Conservation (phyloP, 2,113 vertebrate genomes). For the Crotalus viridis region DNA sequence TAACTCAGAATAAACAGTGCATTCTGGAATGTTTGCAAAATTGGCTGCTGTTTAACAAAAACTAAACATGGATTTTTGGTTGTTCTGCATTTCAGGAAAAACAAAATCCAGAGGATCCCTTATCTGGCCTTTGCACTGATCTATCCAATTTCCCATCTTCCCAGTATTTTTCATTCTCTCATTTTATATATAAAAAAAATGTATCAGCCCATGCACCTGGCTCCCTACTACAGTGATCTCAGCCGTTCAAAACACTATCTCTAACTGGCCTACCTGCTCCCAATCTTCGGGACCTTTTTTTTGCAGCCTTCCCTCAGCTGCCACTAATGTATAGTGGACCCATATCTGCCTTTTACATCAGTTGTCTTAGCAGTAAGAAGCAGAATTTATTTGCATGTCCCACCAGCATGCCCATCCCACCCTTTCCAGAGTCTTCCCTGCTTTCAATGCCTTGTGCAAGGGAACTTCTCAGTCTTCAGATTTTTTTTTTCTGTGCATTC, state of each 20-base stretch:
- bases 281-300: neutral
- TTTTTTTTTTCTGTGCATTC: too few relatives aligned
- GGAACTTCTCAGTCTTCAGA: too few relatives aligned
- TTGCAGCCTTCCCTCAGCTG: neutral
- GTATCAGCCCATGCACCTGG: neutral
- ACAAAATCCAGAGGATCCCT: neutral
- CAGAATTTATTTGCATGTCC: neutral
- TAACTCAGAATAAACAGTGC: neutral
- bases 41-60: neutral
- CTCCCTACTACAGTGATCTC: neutral
- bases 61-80: neutral
- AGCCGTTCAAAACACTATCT: neutral
- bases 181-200: neutral
- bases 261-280: neutral
- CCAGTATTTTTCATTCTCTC: neutral
- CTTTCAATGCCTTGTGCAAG: too few relatives aligned
- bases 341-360: neutral
- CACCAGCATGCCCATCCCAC: neutral
- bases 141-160: neutral
- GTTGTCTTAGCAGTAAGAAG: neutral
- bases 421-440: neutral
- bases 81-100: neutral
- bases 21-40: neutral
- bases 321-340: neutral
- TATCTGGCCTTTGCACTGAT: neutral